These are phyloP conservation scores for Corvus moneduloides DNA, from an alignment of 2,113 vertebrate species.

Conservation along the genomic window DNA sequence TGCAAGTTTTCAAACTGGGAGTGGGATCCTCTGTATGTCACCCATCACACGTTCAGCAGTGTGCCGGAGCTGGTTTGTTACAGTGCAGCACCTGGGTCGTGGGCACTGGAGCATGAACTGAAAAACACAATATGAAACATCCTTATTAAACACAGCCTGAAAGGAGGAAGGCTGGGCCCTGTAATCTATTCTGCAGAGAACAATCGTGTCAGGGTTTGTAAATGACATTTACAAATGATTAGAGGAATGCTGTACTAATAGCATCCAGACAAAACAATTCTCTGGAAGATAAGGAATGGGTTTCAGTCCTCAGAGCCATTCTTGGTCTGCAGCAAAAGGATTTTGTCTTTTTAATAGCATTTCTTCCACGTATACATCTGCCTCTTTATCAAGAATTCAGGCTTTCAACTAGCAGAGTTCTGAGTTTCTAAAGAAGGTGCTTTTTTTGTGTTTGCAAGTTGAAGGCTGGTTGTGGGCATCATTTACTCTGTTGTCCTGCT, in stretches of 20 bases:
- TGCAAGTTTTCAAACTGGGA: neutral
- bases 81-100: neutral
- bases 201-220: neutral
- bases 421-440: neutral
- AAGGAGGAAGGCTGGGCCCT: neutral
- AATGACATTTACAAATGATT: slow-evolving; percentile 37
- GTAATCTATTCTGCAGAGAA: neutral
- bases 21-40: neutral
- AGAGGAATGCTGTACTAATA: slow-evolving; percentile 24
- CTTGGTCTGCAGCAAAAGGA: neutral
- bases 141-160: neutral
- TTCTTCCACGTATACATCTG: slow-evolving; percentile 1
- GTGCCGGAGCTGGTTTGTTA: neutral
- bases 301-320: neutral
- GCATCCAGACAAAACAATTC: slow-evolving; percentile 4
- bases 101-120: neutral
- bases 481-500: neutral
- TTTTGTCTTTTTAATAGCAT: slow-evolving; percentile 14
- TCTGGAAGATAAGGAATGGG: neutral
- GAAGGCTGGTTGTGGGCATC: neutral
- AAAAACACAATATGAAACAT: neutral
- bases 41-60: neutral
- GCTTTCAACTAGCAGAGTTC: neutral
- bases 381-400: neutral
- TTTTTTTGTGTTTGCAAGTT: neutral